Evolutionary conservation across 2,888 invertebrate species (phyloP).

Genomic region (Anagyrus pseudococci): DNA sequence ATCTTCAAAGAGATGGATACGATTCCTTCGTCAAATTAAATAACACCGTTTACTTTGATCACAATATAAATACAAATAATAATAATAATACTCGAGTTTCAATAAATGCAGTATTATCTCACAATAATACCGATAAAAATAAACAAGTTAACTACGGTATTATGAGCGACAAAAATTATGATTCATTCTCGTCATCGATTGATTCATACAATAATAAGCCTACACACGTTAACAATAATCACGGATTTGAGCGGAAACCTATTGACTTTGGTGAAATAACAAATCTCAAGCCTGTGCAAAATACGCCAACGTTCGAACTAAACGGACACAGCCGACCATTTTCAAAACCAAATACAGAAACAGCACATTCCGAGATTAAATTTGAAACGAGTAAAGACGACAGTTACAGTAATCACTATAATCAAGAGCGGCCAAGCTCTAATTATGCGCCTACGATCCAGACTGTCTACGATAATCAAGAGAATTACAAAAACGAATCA

Average conservation of each 20-base stretch:
- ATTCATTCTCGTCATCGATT: conserved; percentile 27
- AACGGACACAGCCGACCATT: conserved; percentile 50
- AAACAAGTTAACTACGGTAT: not conserved
- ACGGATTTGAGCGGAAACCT: conserved; percentile 42
- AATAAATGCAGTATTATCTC: not conserved
- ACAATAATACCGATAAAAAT: too few species aligned
- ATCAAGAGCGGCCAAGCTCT: too few species aligned
- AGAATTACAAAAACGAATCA: too few species aligned
- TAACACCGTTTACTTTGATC: not conserved
- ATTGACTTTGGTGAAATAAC: conserved; percentile 27
- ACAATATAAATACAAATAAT: not conserved
- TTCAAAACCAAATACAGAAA: conserved; percentile 40
- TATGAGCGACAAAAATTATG: conserved; percentile 33
- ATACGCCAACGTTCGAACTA: conserved; percentile 43
- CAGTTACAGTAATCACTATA: not conserved
- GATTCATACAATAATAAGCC: too few species aligned
- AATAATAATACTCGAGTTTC: too few species aligned
- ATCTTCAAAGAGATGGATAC: conserved; percentile 11
- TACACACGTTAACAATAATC: too few species aligned
- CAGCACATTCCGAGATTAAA: conserved; percentile 37
- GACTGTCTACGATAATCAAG: too few species aligned
- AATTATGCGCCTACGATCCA: too few species aligned
- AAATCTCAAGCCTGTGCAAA: conserved; percentile 51
- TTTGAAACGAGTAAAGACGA: conserved; percentile 44
- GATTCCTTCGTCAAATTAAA: conserved; percentile 4